Percentiles rank a stretch among this genome's conserved stretches.
Conservation (phyloP, 1,140 invertebrate genomes). For the Megalopta genalis region DNA sequence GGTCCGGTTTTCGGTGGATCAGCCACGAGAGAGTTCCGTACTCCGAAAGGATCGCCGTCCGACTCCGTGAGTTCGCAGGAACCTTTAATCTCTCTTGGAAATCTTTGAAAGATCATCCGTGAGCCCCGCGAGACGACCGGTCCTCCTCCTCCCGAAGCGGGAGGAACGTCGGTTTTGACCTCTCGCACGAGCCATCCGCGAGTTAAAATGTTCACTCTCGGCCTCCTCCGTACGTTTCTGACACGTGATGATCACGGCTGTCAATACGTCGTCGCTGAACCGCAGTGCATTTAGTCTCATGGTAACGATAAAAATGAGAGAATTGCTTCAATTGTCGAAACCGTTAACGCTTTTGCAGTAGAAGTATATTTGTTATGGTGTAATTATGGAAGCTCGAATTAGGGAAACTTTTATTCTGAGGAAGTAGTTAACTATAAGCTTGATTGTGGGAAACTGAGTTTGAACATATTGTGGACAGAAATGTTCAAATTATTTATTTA, state of each 20-base stretch:
- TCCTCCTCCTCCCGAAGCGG: conserved; percentile 38
- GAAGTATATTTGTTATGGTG: no score
- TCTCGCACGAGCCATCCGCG: conserved; percentile 21
- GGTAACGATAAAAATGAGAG: no score
- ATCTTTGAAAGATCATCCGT: conserved; percentile 57
- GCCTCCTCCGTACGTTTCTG: neutral
- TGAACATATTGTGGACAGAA: no score
- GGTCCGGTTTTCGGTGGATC: conserved; percentile 50
- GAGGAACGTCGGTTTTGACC: conserved; percentile 34
- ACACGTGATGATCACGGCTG: neutral
- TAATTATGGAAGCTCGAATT: no score
- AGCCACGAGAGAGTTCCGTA: conserved; percentile 7
- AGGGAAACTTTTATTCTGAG: no score
- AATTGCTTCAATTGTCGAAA: no score
- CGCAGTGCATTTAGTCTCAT: neutral
- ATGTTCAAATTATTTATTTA: no score
- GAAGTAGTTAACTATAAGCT: no score
- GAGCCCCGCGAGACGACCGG: conserved; percentile 34
- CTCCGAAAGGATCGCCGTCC: conserved; percentile 19
- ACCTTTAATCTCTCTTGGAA: conserved; percentile 49
- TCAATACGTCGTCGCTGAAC: neutral
- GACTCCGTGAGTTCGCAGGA: conserved; percentile 33
- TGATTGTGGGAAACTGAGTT: no score
- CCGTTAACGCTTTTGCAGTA: no score
- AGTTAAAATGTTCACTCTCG: conserved; percentile 1